Evolutionary conservation across 2,797 vertebrate genomes (phyloP).

Genomic region (Mycteria americana): DNA sequence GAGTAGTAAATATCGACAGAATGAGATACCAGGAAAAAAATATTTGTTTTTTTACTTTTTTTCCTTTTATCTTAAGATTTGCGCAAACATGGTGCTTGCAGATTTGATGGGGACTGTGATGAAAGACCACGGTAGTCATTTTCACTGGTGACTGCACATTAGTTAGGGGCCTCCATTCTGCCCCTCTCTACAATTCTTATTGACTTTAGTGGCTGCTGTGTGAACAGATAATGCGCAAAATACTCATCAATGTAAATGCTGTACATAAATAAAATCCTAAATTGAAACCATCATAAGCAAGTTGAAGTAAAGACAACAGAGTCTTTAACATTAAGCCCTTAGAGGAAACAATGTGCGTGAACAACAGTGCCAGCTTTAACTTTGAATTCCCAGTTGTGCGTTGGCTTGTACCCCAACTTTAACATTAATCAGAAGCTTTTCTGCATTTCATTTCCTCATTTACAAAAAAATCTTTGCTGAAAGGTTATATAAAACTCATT

Average conservation of each 20-base stretch:
- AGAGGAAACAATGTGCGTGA: background rate
- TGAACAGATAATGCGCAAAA: conserved; percentile 30
- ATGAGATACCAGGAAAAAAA: background rate
- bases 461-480: conserved; percentile 61
- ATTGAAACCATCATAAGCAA: background rate
- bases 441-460: conserved; percentile 52
- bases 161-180: background rate
- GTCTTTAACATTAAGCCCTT: background rate
- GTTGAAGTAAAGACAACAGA: background rate
- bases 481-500: conserved; percentile 66
- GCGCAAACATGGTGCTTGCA: background rate
- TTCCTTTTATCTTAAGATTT: background rate
- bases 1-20: conserved; percentile 13
- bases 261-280: conserved; percentile 31
- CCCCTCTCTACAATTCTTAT: background rate
- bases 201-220: background rate
- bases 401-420: conserved; percentile 35
- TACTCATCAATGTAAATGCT: background rate
- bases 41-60: background rate
- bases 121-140: background rate
- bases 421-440: conserved; percentile 48
- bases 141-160: background rate
- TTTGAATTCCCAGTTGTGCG: background rate
- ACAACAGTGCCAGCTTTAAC: background rate
- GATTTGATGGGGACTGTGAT: background rate